Percentiles rank a stretch among this genome's conserved stretches.
These are phyloP conservation scores for Nettapus auritus DNA, from an alignment of 2,113 vertebrate genomes.

Conservation along the genomic window DNA sequence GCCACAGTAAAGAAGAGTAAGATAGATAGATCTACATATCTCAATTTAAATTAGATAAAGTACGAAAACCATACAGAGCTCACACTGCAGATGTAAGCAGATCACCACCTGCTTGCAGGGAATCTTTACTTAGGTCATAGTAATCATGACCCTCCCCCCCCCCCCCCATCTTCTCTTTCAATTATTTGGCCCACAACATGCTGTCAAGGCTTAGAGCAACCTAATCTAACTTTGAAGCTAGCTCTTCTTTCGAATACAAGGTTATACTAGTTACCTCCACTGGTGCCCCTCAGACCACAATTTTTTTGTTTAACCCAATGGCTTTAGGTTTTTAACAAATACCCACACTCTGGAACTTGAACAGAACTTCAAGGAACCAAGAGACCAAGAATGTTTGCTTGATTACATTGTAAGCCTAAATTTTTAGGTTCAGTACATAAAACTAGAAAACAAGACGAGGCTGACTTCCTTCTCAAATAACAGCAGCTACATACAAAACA, in stretches of 20 bases:
- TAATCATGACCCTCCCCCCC: background rate
- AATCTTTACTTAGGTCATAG: background rate
- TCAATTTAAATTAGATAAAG: background rate
- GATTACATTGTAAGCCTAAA: background rate
- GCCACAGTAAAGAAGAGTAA: background rate
- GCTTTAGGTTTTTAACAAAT: background rate
- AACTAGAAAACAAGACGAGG: background rate
- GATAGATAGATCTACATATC: background rate
- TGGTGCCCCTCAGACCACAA: background rate
- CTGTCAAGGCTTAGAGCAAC: background rate
- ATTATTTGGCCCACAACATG: background rate
- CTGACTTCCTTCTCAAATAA: background rate
- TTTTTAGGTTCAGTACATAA: background rate
- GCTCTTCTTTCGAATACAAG: background rate
- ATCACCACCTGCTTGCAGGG: background rate
- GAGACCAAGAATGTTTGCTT: background rate
- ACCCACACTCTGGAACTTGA: background rate
- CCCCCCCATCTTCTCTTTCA: background rate
- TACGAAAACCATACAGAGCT: background rate
- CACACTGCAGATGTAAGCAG: background rate
- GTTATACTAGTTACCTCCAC: background rate
- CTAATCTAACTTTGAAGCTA: background rate
- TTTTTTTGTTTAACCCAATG: background rate
- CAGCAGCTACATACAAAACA: background rate
- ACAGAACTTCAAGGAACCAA: background rate